Conservation (phyloP, 2,797 vertebrate species). For the Sebastiscus albofasciatus region DNA sequence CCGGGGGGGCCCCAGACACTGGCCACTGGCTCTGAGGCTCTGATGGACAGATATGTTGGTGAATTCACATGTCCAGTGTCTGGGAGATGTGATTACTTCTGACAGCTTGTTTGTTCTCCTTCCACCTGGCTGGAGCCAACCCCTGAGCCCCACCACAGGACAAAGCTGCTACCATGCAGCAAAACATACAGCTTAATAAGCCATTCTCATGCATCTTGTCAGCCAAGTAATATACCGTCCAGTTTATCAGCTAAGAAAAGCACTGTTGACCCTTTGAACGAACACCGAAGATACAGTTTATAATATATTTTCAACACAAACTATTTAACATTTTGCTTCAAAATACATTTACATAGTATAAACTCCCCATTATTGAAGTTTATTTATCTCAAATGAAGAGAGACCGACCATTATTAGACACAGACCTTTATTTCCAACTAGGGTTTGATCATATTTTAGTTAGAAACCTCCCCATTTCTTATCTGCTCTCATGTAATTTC, state of each 20-base stretch:
- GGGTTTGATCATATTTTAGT: background rate
- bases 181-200: slow-evolving; percentile 56
- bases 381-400: background rate
- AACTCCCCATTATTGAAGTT: background rate
- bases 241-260: background rate
- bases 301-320: background rate
- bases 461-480: background rate
- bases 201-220: slow-evolving; percentile 15
- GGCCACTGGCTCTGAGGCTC: slow-evolving; percentile 58
- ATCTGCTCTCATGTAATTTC: background rate
- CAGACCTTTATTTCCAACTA: background rate
- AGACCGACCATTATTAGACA: background rate
- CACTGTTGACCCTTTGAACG: background rate
- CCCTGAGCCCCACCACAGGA: slow-evolving; percentile 63
- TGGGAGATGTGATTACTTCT: slow-evolving; percentile 78
- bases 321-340: background rate
- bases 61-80: slow-evolving; percentile 74
- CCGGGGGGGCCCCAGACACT: slow-evolving; percentile 51
- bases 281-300: background rate
- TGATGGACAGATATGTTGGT: slow-evolving; percentile 78
- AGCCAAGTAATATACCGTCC: background rate
- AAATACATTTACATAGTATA: background rate
- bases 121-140: slow-evolving; percentile 80
- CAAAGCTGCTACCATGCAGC: slow-evolving; percentile 40
- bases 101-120: slow-evolving; percentile 85